Conservation (phyloP, 2,113 vertebrate species). For the Cromileptes altivelis region DNA sequence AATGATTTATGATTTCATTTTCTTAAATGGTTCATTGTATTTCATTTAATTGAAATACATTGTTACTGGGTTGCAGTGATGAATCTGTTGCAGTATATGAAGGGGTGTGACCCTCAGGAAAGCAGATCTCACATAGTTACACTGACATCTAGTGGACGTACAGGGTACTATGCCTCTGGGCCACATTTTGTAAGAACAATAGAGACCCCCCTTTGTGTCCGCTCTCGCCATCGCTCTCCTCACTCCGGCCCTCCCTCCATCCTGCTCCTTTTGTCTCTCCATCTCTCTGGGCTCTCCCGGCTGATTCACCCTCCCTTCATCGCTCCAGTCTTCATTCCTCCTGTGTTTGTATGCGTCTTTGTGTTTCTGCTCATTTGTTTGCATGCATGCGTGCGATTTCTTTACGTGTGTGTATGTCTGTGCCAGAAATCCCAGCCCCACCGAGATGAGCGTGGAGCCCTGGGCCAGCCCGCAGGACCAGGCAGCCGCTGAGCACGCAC, state of each 20-base stretch:
- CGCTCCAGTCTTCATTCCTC: conserved; percentile 34
- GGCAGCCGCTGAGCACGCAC: conserved; percentile 73
- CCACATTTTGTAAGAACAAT: conserved; percentile 78
- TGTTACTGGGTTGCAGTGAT: conserved; percentile 11
- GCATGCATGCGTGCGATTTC: conserved; percentile 76
- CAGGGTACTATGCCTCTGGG: conserved; percentile 41
- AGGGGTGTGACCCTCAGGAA: conserved; percentile 56
- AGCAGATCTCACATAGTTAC: conserved; percentile 25
- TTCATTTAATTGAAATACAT: background rate
- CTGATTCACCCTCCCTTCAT: conserved; percentile 37
- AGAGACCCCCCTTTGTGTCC: conserved; percentile 76
- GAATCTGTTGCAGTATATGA: background rate
- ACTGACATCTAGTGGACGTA: conserved; percentile 79
- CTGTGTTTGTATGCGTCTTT: conserved; percentile 56
- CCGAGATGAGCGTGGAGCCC: conserved; percentile 87
- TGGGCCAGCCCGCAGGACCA: conserved; percentile 79
- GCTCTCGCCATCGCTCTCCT: conserved; percentile 62
- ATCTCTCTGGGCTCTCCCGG: conserved; percentile 49
- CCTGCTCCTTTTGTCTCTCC: conserved; percentile 72
- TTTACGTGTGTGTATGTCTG: conserved; percentile 76
- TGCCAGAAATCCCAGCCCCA: conserved; percentile 82
- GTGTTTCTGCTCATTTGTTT: conserved; percentile 63
- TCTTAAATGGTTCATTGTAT: background rate
- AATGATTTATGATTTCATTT: background rate
- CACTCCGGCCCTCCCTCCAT: conserved; percentile 57